Conservation (phyloP, 2,888 invertebrate genomes). For the Masnerella sp. region DNA sequence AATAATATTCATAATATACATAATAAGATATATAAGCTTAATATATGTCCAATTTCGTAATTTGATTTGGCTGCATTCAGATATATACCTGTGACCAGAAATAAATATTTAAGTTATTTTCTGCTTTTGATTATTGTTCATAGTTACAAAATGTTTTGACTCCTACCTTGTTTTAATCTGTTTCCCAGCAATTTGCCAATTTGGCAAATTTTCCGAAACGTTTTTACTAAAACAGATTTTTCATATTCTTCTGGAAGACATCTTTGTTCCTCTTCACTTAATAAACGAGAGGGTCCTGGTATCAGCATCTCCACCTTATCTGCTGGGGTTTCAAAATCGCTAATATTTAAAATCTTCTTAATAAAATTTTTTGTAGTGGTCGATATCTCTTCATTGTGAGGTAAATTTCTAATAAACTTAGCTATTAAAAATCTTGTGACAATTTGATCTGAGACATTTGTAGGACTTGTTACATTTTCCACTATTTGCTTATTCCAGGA, state of each 20-base stretch:
- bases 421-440: conserved; percentile 1
- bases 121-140: too few species aligned
- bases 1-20: too few species aligned
- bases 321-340: background rate
- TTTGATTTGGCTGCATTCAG: too few species aligned
- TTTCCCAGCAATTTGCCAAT: background rate
- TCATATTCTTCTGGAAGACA: background rate
- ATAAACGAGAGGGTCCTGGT: background rate
- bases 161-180: background rate
- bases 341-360: background rate
- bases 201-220: too few species aligned
- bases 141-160: too few species aligned
- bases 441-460: conserved; percentile 1
- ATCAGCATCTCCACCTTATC: background rate
- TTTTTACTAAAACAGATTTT: too few species aligned
- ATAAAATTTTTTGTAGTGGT: background rate
- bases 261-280: background rate
- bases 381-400: background rate
- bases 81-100: too few species aligned
- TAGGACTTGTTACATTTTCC: conserved; percentile 1
- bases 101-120: too few species aligned
- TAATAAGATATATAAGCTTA: too few species aligned
- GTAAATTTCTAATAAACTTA: conserved; percentile 1
- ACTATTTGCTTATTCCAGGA: conserved; percentile 1
- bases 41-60: too few species aligned